Base-by-base conservation (phyloP, 2,797 vertebrate genomes). In the Aplochiton taeniatus region DNA sequence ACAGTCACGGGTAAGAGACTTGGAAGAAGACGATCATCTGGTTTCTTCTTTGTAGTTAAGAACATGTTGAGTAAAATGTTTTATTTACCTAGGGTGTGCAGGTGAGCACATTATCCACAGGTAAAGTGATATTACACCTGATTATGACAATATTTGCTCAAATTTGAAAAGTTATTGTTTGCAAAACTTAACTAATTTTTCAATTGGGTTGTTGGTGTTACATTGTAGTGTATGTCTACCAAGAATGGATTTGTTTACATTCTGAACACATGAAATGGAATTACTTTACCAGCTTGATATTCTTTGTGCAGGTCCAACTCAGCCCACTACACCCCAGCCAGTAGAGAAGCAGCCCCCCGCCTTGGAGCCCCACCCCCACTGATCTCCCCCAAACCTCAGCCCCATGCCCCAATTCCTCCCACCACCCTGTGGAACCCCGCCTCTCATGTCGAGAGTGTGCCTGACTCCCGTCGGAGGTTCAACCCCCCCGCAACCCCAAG, bases 351-450 rank as follows among this genome's bases (percentile, higher is more conserved):
- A 0, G 78, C 87, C 0, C 92, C 92, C 72, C 91, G 91, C 83
- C 93, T 96, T 0, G 93, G 95, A 0, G 94, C 94, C 0, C 95
- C 95, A 0, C 95, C 95, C 0, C 95, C 95, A 0, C 94, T 96
- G 58, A 95, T 96, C 68, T 90, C 89, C 58, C 89, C 89, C 0
- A 91, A 88, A 81, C 77, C 77, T 57, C 63, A 72, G 48, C 74
- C 85, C 66, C 81, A 83, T 46, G 66, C 69, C 4, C 51, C 84
- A 11, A 76, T 69, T 9, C 83, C 89, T 88, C 91, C 92, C n/a
- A 91, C 94, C 0, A 92, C 93, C 14, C 92, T 96, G 74, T 96
- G 95, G 95, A 96, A 96, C 81, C 95, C 95, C 0, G 94, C 95
- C 48, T 91, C 94, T 14, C 84, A 96, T 53, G 92, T 95, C 48